Base-by-base conservation (phyloP, 2,797 vertebrate species). In the Argya squamiceps region DNA sequence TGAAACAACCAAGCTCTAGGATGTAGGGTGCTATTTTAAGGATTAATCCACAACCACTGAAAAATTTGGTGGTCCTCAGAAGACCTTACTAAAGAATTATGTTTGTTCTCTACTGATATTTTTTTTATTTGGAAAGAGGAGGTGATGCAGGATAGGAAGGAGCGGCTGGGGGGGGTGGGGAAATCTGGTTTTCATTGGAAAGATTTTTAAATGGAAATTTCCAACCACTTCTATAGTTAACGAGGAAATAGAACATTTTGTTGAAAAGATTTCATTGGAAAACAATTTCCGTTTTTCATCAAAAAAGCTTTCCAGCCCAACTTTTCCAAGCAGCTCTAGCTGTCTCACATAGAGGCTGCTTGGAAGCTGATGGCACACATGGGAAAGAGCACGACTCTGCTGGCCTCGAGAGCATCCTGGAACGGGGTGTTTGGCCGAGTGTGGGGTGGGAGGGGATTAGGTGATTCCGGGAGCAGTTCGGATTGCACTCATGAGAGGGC, bases 131-230 rank as follows among this genome's bases (percentile, higher is more conserved):
- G 11, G 69, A 75, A 70, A 22, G 29, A n/a, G 26, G 20, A 78
- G 37, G 29, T 50, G 21, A 36, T 43, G 26, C 3, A 15, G 71
- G 17, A 43, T 73, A 55, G 74, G 59, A 80, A 75, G 60, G 53
- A 93, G 90, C 2, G 7, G 30, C 21, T 3, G 4, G 29, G 52
- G 79, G 2, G 22, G 22, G 13, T 18, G 19, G 11, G 15, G 3
- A 60, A 88, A 90, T 96, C 84, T 96, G 95, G 15, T 96, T 96
- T 96, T 88, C 90, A 92, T 79, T 87, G 88, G 90, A 94, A 96
- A 89, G 78, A 79, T 56, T 95, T 96, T 82, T 29, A 65, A 90
- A 88, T 95, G 93, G 90, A 95, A 96, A 84, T 92, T 94, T 96
- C 92, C 90, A 96, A 94, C 90, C 92, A 82, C 90, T 88, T 96